Percentiles rank a stretch among this genome's conserved stretches.
Evolutionary conservation across 2,888 invertebrate species (phyloP).

Genomic region (Onchidella celtica): DNA sequence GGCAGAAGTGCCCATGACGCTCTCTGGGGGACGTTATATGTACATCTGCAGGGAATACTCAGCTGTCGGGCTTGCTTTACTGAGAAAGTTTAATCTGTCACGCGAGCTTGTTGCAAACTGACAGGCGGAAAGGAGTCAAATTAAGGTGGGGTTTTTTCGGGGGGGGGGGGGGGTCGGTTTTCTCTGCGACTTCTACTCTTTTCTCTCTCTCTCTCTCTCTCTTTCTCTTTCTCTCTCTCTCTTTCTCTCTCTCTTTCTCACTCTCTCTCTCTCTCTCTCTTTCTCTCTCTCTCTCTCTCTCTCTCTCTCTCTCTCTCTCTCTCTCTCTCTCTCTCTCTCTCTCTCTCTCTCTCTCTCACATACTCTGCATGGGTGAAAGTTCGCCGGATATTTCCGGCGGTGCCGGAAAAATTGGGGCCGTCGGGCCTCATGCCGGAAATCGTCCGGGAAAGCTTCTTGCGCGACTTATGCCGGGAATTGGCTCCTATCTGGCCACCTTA

Average conservation of each 20-base stretch:
- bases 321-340: not conserved
- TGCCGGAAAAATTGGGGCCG: too few relatives aligned
- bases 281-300: constrained; percentile 14
- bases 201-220: not conserved
- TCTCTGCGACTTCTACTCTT: not conserved
- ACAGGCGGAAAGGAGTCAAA: not conserved
- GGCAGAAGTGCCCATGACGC: too few relatives aligned
- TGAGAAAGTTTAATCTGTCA: not conserved
- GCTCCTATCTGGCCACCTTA: too few relatives aligned
- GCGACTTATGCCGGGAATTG: too few relatives aligned
- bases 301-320: constrained; percentile 26
- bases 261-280: not conserved
- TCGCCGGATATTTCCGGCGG: too few relatives aligned
- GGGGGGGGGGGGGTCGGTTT: not conserved
- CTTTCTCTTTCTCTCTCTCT: constrained; percentile 20
- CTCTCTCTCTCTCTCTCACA: constrained; percentile 30
- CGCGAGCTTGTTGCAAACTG: not conserved
- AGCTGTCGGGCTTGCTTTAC: not conserved
- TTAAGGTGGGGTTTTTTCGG: too few relatives aligned
- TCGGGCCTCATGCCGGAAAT: too few relatives aligned
- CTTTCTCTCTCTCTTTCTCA: constrained; percentile 25
- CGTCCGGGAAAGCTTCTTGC: too few relatives aligned
- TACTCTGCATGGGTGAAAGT: too few relatives aligned
- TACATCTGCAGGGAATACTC: not conserved
- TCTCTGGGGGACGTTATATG: too few relatives aligned